These are phyloP conservation scores for Esperia sulphurella DNA, from an alignment of 2,888 invertebrate genomes.

Conservation along the genomic window DNA sequence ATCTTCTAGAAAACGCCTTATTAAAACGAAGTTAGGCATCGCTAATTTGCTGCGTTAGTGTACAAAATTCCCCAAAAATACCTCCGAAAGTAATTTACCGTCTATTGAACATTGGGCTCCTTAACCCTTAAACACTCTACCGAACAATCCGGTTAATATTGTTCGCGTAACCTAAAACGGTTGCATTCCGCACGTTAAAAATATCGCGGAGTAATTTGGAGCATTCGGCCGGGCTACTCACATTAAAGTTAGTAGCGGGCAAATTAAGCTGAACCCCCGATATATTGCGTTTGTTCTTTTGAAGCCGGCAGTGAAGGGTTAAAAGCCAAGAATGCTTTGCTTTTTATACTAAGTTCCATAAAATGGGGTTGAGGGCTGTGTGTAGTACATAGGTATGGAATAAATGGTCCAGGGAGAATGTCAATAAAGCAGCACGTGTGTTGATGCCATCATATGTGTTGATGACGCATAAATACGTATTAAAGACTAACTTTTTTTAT, in stretches of 20 bases:
- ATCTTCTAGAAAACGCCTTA: no score
- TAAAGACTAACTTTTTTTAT: not conserved
- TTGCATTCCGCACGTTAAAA: constrained; percentile 75
- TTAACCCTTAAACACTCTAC: constrained; percentile 41
- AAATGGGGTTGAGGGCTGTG: constrained; percentile 37
- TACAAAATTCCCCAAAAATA: constrained; percentile 17
- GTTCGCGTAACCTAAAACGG: constrained; percentile 66
- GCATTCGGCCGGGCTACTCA: constrained; percentile 68
- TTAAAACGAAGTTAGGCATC: not conserved
- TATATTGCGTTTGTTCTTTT: constrained; percentile 80
- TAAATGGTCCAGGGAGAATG: constrained; percentile 2
- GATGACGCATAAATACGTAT: no score
- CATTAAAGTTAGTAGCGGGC: constrained; percentile 70
- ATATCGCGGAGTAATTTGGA: constrained; percentile 76
- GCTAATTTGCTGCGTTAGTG: constrained; percentile 8
- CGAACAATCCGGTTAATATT: constrained; percentile 59
- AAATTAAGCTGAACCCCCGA: constrained; percentile 74
- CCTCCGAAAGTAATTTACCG: constrained; percentile 15
- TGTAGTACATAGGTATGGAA: constrained; percentile 10
- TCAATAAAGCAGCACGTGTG: constrained; percentile 1
- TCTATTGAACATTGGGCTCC: constrained; percentile 35
- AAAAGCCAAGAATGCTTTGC: constrained; percentile 77
- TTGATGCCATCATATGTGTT: not conserved
- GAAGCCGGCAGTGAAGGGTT: constrained; percentile 76
- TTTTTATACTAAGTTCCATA: constrained; percentile 73